Evolutionary conservation across 2,888 invertebrate species (phyloP).

Genomic region (Mesochorus sp.): DNA sequence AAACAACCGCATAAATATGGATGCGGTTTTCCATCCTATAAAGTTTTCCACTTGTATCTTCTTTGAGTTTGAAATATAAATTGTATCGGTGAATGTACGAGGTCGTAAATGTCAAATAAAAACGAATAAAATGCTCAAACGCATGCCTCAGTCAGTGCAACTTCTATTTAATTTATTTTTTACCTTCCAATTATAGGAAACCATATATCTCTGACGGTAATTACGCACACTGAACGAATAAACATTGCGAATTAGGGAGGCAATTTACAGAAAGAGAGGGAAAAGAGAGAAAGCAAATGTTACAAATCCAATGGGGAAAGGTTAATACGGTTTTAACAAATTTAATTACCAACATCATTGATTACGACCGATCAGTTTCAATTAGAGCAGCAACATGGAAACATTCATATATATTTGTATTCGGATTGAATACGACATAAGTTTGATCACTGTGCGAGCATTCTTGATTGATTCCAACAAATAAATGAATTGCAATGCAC

Average conservation of each 20-base stretch:
- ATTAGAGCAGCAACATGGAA: conserved; percentile 33
- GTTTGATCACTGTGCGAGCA: conserved; percentile 27
- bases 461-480: neutral
- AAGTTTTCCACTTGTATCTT: conserved; percentile 46
- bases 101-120: too few species aligned
- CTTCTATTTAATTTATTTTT: too few species aligned
- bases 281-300: conserved; percentile 18
- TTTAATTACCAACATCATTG: conserved; percentile 51
- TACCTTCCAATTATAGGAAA: conserved; percentile 16
- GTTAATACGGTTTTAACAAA: conserved; percentile 48
- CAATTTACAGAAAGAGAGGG: conserved; percentile 22
- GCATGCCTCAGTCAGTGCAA: too few species aligned
- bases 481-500: conserved; percentile 8
- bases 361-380: conserved; percentile 53
- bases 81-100: too few species aligned
- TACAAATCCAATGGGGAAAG: neutral
- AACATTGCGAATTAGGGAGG: conserved; percentile 43
- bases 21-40: conserved; percentile 29
- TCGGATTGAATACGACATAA: conserved; percentile 21
- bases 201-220: conserved; percentile 17
- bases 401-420: conserved; percentile 34
- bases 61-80: too few species aligned
- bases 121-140: too few species aligned
- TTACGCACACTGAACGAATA: conserved; percentile 23
- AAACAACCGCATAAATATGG: conserved; percentile 46